Conservation (phyloP, 1,140 invertebrate species). For the Brachionus paranguensis region DNA sequence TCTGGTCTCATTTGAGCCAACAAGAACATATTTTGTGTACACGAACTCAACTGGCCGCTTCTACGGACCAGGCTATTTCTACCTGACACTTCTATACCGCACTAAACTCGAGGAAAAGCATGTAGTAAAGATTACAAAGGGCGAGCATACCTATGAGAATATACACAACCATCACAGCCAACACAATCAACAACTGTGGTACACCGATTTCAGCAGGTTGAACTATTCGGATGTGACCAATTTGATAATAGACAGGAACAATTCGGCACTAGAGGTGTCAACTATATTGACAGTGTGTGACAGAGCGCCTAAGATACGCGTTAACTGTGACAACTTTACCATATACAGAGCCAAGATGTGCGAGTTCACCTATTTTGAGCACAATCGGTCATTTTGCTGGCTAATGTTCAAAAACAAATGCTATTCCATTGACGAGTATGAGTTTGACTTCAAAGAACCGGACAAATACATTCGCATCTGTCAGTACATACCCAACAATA, state of each 20-base stretch:
- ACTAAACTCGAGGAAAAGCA: neutral
- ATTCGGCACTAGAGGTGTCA: neutral
- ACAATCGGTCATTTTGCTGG: constrained; percentile 16
- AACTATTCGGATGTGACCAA: constrained; percentile 25
- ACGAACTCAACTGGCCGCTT: constrained; percentile 44
- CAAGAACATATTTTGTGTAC: constrained; percentile 42
- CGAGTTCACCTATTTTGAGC: neutral
- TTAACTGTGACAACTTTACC: constrained; percentile 14
- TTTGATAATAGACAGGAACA: neutral
- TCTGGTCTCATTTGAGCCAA: constrained; percentile 18
- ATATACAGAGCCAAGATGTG: neutral
- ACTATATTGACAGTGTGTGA: neutral
- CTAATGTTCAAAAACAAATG: neutral
- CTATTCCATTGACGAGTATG: constrained; percentile 37
- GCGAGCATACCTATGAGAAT: neutral
- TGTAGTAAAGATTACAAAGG: neutral
- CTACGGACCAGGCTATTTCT: constrained; percentile 46
- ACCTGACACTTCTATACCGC: constrained; percentile 43
- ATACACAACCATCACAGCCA: neutral
- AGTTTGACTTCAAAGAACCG: neutral
- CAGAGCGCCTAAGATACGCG: constrained; percentile 30
- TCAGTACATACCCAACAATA: neutral
- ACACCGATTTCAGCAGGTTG: neutral
- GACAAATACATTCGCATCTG: constrained; percentile 29
- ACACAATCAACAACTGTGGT: neutral